Conservation (phyloP, 1,140 invertebrate species). For the Heliothis subflexa region DNA sequence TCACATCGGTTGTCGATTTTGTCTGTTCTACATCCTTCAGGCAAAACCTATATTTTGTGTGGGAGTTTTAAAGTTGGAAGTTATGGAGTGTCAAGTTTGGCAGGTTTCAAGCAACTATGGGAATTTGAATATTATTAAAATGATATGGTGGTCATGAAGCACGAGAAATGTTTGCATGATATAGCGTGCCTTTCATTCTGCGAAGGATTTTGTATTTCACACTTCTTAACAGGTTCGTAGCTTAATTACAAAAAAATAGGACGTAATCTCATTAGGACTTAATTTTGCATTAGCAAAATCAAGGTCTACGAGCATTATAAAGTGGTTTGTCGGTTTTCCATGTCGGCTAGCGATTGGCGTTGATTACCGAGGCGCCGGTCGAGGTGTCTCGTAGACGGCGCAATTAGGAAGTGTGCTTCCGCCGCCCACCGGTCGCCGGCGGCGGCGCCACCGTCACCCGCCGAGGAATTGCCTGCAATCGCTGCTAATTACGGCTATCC, state of each 20-base stretch:
- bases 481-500: slow-evolving; percentile 76
- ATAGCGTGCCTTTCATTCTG: too few species aligned
- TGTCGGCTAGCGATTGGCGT: slow-evolving; percentile 69
- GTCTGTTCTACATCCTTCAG: background rate
- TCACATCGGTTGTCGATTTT: background rate
- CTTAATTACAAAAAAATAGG: slow-evolving; percentile 4
- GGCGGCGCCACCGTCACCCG: slow-evolving; percentile 77
- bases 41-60: too few species aligned
- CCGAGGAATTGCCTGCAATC: slow-evolving; percentile 77
- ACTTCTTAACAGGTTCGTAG: too few species aligned
- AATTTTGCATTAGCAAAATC: slow-evolving; percentile 35
- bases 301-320: slow-evolving; percentile 42
- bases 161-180: too few species aligned
- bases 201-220: too few species aligned
- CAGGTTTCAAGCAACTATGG: too few species aligned
- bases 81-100: too few species aligned
- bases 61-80: too few species aligned
- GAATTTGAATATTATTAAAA: too few species aligned
- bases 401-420: slow-evolving; percentile 84
- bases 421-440: slow-evolving; percentile 74
- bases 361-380: slow-evolving; percentile 82
- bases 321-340: slow-evolving; percentile 54
- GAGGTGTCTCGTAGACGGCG: slow-evolving; percentile 79
- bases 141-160: too few species aligned
- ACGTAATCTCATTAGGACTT: slow-evolving; percentile 15